These are phyloP conservation scores for Kryphioiulus occultus DNA, from an alignment of 2,888 invertebrate genomes.

Conservation along the genomic window DNA sequence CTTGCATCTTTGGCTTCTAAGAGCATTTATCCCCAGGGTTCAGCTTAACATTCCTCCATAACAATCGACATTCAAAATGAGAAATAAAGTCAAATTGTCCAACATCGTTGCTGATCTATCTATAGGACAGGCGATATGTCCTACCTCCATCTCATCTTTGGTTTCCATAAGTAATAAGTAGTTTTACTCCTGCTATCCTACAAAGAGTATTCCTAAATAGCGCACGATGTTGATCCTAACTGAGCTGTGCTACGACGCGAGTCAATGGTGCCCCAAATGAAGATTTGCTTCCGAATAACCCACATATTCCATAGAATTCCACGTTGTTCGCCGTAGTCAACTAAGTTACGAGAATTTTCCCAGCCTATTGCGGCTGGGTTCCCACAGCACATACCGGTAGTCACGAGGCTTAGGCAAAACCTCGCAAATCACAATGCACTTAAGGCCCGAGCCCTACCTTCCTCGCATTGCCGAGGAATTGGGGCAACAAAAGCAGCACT, in stretches of 20 bases:
- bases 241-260: background rate
- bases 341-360: slow-evolving; percentile 34
- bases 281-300: background rate
- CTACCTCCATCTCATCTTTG: background rate
- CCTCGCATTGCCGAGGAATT: slow-evolving; percentile 15
- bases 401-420: slow-evolving; percentile 41
- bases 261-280: background rate
- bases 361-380: slow-evolving; percentile 33
- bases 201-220: background rate
- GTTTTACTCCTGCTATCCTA: background rate
- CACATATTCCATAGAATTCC: background rate
- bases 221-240: background rate
- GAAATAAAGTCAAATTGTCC: background rate
- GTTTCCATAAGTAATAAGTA: background rate
- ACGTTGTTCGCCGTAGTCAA: background rate
- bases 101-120: background rate
- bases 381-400: slow-evolving; percentile 13
- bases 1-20: background rate
- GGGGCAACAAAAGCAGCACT: slow-evolving; percentile 48
- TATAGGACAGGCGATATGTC: background rate
- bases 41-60: slow-evolving; percentile 14
- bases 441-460: slow-evolving; percentile 34
- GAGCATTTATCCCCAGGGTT: background rate
- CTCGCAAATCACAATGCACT: slow-evolving; percentile 37
- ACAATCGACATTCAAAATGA: background rate